phyloP scores from a whole-genome alignment of 1,140 invertebrate genomes.

The Theocolax elegans region DNA sequence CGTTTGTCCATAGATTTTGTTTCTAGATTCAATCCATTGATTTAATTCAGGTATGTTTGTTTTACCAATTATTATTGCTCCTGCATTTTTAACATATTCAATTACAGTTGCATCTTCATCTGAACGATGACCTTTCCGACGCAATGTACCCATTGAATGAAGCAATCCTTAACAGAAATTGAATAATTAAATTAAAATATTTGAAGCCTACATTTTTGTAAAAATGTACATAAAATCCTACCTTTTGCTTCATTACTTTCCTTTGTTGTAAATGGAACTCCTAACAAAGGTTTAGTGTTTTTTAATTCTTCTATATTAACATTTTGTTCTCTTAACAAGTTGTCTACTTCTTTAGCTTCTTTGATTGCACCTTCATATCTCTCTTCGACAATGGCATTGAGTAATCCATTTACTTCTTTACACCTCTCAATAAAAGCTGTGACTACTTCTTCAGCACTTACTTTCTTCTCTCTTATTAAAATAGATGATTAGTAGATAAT shows the following conservation, averaged over 20 bases:
- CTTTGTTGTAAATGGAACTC: conserved; percentile 87
- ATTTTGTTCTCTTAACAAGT: conserved; percentile 70
- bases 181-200: conserved; percentile 3
- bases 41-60: conserved; percentile 94
- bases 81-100: conserved; percentile 77
- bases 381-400: conserved; percentile 87
- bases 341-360: conserved; percentile 80
- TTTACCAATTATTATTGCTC: conserved; percentile 89
- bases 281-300: conserved; percentile 74
- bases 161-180: conserved; percentile 68
- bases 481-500: conserved; percentile 27
- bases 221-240: conserved; percentile 45
- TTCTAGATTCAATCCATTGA: conserved; percentile 88
- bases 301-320: conserved; percentile 69
- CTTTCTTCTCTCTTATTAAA: conserved; percentile 64
- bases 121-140: conserved; percentile 70
- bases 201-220: background rate
- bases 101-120: conserved; percentile 83
- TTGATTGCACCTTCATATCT: conserved; percentile 79
- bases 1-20: conserved; percentile 91
- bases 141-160: conserved; percentile 75
- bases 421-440: conserved; percentile 81
- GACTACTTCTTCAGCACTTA: conserved; percentile 79
- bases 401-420: conserved; percentile 78
- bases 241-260: conserved; percentile 73